Evolutionary conservation across 1,140 invertebrate genomes (phyloP).

Genomic region (Trichonephila clavipes): DNA sequence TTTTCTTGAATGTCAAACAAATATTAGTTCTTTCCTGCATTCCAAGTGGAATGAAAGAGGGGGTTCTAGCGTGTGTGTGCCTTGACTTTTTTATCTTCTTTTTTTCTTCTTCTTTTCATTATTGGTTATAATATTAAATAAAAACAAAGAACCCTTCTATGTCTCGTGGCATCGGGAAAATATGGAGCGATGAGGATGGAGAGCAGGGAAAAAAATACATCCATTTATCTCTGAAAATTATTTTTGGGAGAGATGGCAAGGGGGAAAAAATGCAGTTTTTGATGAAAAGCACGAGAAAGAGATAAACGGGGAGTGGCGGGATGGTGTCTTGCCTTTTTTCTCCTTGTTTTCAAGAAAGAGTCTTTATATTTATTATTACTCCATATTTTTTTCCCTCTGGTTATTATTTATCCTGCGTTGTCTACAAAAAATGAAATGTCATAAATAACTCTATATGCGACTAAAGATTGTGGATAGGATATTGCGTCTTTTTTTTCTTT

Average conservation of each 20-base stretch:
- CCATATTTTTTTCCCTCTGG: not conserved
- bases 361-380: not conserved
- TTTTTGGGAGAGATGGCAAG: not conserved
- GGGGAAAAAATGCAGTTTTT: not conserved
- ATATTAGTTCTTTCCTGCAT: not conserved
- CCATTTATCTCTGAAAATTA: conserved; percentile 15
- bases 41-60: not conserved
- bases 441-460: not conserved
- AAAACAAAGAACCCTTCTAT: not conserved
- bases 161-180: not conserved
- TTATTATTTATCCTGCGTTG: not conserved
- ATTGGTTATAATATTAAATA: conserved; percentile 48
- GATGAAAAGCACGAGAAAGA: not conserved
- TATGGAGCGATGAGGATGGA: not conserved
- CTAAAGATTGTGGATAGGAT: not conserved
- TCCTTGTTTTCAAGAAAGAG: not conserved
- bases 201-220: not conserved
- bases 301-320: not conserved
- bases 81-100: not conserved
- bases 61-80: not conserved
- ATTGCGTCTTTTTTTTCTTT: no score
- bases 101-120: not conserved
- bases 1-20: conserved; percentile 35
- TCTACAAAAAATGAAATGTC: not conserved
- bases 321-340: not conserved